These are phyloP conservation scores for Hystrix brachyura DNA, from an alignment of 2,113 vertebrate species.

Conservation along the genomic window DNA sequence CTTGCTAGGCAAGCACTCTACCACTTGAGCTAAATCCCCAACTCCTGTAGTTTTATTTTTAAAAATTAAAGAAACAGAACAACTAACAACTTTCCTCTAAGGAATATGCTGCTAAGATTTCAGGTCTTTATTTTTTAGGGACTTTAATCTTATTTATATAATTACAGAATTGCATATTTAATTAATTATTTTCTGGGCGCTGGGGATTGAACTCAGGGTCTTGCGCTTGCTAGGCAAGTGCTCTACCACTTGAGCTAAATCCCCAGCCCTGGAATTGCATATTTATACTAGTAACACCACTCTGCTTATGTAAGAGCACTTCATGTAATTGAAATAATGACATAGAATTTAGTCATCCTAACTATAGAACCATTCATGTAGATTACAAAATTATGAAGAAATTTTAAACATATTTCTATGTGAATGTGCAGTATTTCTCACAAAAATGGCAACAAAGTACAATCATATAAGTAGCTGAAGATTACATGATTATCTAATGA, in stretches of 20 bases:
- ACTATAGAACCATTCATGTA: neutral
- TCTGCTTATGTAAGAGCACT: slow-evolving; percentile 56
- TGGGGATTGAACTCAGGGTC: too few species aligned
- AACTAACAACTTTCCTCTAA: neutral
- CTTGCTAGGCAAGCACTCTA: too few species aligned
- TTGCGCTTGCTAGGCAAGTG: too few species aligned
- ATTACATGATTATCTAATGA: slow-evolving; percentile 49
- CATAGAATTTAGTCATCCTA: slow-evolving; percentile 50
- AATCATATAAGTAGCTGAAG: slow-evolving; percentile 46
- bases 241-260: too few species aligned
- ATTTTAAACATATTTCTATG: slow-evolving; percentile 16
- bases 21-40: too few species aligned
- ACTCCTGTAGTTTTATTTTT: neutral
- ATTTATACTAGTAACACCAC: slow-evolving; percentile 40
- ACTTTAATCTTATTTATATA: neutral
- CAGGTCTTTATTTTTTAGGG: slow-evolving; percentile 3
- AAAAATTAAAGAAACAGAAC: neutral
- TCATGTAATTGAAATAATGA: slow-evolving; percentile 66
- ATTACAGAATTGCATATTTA: neutral
- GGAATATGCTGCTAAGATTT: neutral
- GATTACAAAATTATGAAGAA: slow-evolving; percentile 49
- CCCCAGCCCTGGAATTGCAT: neutral
- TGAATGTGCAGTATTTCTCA: slow-evolving; percentile 25
- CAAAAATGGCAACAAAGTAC: slow-evolving; percentile 37
- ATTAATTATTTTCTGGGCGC: too few species aligned